phyloP scores from a whole-genome alignment of 2,113 vertebrate species.

The Pandion haliaetus region DNA sequence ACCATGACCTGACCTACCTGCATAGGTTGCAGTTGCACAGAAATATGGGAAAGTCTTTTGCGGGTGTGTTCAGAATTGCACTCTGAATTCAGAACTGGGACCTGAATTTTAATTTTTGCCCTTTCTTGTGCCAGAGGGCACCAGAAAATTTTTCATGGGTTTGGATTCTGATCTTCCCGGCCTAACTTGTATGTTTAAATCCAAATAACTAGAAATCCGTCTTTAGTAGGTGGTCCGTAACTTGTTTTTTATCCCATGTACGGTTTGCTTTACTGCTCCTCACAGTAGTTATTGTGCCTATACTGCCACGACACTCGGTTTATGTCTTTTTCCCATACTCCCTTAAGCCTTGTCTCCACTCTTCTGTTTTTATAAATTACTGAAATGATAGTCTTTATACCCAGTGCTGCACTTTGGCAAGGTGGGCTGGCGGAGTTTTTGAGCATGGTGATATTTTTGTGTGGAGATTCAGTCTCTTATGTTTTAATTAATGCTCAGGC shows the following conservation, averaged over 20 bases:
- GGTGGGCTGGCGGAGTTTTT: neutral
- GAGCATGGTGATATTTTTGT: neutral
- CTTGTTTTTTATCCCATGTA: neutral
- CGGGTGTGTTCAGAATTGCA: rapidly evolving
- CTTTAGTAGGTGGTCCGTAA: neutral
- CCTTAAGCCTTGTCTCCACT: neutral
- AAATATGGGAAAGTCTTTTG: too few relatives aligned
- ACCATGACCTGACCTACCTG: rapidly evolving
- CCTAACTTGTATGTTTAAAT: neutral
- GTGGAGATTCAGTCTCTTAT: neutral
- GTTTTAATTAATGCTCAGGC: neutral
- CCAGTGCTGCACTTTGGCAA: neutral
- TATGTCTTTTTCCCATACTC: neutral
- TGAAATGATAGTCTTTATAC: neutral
- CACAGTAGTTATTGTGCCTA: neutral
- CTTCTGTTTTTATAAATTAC: neutral
- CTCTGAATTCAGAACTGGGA: neutral
- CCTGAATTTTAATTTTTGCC: neutral
- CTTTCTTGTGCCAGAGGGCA: neutral
- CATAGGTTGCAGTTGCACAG: rapidly evolving
- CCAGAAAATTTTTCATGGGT: neutral
- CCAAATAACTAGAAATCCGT: neutral
- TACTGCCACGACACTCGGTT: neutral
- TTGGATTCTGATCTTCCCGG: neutral
- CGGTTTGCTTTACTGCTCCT: neutral